Evolutionary conservation across 2,797 vertebrate species (phyloP).

Genomic region (Catamblyrhynchus diadema): DNA sequence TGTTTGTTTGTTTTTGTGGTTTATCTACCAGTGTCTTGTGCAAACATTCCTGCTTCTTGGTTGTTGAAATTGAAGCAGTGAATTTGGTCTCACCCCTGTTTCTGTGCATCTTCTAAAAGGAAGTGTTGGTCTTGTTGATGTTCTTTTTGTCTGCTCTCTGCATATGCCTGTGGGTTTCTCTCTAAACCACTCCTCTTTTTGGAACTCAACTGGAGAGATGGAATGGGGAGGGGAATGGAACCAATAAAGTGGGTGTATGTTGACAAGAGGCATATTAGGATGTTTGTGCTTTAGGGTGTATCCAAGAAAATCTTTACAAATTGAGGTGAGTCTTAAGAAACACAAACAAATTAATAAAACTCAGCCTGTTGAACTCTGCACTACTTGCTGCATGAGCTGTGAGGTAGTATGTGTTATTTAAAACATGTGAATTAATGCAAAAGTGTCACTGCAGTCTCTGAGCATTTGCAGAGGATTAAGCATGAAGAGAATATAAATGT

Average conservation of each 20-base stretch:
- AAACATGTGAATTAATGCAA: background rate
- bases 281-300: background rate
- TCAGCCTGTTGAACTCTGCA: background rate
- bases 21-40: background rate
- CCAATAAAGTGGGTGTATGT: accelerated
- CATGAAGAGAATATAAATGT: background rate
- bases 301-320: background rate
- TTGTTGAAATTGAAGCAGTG: background rate
- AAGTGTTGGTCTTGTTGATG: background rate
- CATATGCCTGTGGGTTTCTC: background rate
- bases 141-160: background rate
- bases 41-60: background rate
- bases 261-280: background rate
- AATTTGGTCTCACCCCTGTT: background rate
- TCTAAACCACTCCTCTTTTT: background rate
- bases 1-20: background rate
- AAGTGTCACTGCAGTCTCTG: background rate
- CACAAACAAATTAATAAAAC: background rate
- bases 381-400: background rate
- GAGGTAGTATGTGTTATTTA: background rate
- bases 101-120: background rate
- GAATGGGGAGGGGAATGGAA: background rate
- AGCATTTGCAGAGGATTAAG: background rate
- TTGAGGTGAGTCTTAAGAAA: background rate
- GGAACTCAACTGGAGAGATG: background rate